Percentiles rank a stretch among this genome's conserved stretches.
Conservation (phyloP, 2,797 vertebrate genomes). For the Argentina silus region DNA sequence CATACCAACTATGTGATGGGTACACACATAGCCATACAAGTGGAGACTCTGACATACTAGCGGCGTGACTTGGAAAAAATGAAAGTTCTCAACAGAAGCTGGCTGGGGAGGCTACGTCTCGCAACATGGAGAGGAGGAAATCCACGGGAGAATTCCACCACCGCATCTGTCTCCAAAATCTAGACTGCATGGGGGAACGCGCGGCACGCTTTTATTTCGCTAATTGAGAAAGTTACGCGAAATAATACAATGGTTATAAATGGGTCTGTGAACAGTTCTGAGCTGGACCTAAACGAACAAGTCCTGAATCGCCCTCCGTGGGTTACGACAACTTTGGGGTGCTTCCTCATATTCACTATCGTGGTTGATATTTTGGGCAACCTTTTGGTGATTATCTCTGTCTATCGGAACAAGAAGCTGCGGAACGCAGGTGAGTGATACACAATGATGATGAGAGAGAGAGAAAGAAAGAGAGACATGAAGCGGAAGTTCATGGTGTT, state of each 20-base stretch:
- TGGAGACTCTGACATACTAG: slow-evolving; percentile 53
- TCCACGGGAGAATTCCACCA: slow-evolving; percentile 47
- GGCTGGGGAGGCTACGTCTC: neutral
- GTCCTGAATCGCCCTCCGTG: slow-evolving; percentile 81
- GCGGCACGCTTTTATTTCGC: slow-evolving; percentile 48
- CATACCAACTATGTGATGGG: slow-evolving; percentile 74
- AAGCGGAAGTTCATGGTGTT: too few species aligned
- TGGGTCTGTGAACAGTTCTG: slow-evolving; percentile 84
- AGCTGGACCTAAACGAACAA: slow-evolving; percentile 66
- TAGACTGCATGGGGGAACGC: slow-evolving; percentile 31
- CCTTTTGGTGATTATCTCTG: slow-evolving; percentile 92
- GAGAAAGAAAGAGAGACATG: too few species aligned
- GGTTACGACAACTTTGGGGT: slow-evolving; percentile 87
- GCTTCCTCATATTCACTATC: slow-evolving; percentile 92
- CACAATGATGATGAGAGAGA: too few species aligned
- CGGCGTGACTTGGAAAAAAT: slow-evolving; percentile 38
- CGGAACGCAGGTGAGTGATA: slow-evolving; percentile 89
- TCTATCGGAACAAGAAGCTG: slow-evolving; percentile 93
- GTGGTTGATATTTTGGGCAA: slow-evolving; percentile 94
- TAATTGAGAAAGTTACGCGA: slow-evolving; percentile 65
- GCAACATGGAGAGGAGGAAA: slow-evolving; percentile 55
- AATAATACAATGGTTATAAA: slow-evolving; percentile 83
- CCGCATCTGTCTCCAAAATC: slow-evolving; percentile 44
- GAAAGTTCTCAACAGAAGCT: slow-evolving; percentile 48
- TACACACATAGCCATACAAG: slow-evolving; percentile 67